Evolutionary conservation across 2,888 invertebrate genomes (phyloP).

Genomic region (Sphinx pinastri): DNA sequence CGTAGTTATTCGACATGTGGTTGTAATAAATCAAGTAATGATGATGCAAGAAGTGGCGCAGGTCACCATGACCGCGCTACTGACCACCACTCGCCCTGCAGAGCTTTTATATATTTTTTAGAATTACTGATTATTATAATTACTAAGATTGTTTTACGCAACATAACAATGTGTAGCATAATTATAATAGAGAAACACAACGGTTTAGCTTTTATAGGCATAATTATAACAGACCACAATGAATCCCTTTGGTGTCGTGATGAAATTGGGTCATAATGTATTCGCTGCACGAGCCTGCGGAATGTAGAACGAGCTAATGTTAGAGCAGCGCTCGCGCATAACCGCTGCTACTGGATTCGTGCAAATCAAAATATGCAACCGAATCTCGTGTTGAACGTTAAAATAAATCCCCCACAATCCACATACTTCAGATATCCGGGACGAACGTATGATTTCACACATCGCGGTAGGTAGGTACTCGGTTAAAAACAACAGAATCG

Average conservation of each 20-base stretch:
- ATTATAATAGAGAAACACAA: background rate
- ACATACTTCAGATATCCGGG: background rate
- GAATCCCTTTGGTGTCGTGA: slow-evolving; percentile 37
- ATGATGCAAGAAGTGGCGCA: slow-evolving; percentile 39
- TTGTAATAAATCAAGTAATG: slow-evolving; percentile 29
- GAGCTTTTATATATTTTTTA: slow-evolving; percentile 4
- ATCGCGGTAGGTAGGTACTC: background rate
- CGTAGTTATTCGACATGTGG: slow-evolving; percentile 34
- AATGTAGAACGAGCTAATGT: slow-evolving; percentile 78
- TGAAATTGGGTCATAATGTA: slow-evolving; percentile 73
- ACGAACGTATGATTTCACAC: slow-evolving; percentile 8
- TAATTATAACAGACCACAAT: background rate
- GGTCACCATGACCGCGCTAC: slow-evolving; percentile 45
- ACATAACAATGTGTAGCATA: background rate
- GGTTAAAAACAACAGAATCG: slow-evolving; percentile 11
- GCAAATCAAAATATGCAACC: slow-evolving; percentile 26
- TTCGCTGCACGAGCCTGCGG: slow-evolving; percentile 66
- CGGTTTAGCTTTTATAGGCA: background rate
- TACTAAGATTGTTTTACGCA: background rate
- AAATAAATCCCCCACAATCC: slow-evolving; percentile 9
- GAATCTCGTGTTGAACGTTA: slow-evolving; percentile 8
- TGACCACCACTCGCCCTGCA: slow-evolving; percentile 7
- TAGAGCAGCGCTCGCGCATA: slow-evolving; percentile 65
- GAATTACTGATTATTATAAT: slow-evolving; percentile 12
- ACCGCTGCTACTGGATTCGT: slow-evolving; percentile 58